Evolutionary conservation across 2,888 invertebrate species (phyloP).

Genomic region (Rotaria macrura): DNA sequence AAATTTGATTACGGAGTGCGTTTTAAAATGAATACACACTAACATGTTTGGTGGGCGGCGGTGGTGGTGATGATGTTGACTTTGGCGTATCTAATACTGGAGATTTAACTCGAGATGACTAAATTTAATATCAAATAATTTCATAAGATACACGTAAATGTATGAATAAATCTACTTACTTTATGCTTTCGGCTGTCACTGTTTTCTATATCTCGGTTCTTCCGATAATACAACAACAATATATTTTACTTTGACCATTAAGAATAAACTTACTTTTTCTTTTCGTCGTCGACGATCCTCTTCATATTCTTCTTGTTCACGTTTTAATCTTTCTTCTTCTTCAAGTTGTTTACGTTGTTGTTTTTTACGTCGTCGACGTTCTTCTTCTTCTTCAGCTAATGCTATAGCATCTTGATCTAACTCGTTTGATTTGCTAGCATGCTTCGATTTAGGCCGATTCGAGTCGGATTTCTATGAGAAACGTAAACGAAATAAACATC

Average conservation of each 20-base stretch:
- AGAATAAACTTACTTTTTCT: background rate
- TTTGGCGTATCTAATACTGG: background rate
- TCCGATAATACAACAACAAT: background rate
- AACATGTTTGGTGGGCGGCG: background rate
- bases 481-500: background rate
- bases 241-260: background rate
- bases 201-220: background rate
- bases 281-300: background rate
- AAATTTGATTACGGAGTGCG: background rate
- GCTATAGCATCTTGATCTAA: background rate
- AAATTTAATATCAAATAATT: background rate
- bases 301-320: constrained; percentile 8
- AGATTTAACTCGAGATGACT: background rate
- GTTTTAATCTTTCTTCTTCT: background rate
- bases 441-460: background rate
- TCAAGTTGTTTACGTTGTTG: background rate
- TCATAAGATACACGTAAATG: no score
- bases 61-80: background rate
- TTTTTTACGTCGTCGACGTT: background rate
- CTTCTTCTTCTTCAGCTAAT: background rate
- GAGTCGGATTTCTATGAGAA: background rate
- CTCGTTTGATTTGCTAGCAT: background rate
- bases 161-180: background rate
- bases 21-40: background rate
- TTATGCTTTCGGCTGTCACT: background rate